Conservation (phyloP, 2,113 vertebrate genomes). For the Catharus minimus region DNA sequence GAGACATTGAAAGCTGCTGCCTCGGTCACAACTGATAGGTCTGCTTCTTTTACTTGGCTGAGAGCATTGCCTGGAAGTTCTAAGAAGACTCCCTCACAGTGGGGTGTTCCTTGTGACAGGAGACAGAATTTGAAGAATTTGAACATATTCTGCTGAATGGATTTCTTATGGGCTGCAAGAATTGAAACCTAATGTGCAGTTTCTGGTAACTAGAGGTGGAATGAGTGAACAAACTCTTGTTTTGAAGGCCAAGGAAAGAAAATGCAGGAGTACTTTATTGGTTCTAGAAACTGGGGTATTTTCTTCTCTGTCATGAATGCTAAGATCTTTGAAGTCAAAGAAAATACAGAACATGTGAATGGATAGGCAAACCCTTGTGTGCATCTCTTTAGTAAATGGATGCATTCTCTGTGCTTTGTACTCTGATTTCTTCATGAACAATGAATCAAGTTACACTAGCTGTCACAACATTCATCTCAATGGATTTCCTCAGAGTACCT, state of each 20-base stretch:
- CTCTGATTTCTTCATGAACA: background rate
- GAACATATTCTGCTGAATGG: background rate
- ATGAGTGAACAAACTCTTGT: rapidly evolving
- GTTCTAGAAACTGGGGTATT: background rate
- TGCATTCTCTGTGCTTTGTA: slow-evolving; percentile 37
- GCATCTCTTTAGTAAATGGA: background rate
- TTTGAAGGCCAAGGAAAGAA: background rate
- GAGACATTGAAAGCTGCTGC: background rate
- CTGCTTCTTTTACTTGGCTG: background rate
- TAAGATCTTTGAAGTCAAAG: background rate
- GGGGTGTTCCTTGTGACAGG: background rate
- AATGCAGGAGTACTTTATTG: background rate
- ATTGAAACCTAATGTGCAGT: background rate
- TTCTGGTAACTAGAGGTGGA: background rate
- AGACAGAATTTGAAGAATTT: background rate
- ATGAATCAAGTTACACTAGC: slow-evolving; percentile 4
- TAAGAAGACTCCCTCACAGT: background rate
- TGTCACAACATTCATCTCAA: slow-evolving; percentile 34
- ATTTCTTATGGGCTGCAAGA: background rate
- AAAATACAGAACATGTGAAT: slow-evolving; percentile 9
- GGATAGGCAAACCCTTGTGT: background rate
- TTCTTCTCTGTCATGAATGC: background rate
- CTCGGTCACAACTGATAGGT: background rate
- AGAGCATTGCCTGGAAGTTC: background rate
- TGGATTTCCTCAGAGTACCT: slow-evolving; percentile 33